Evolutionary conservation across 1,140 invertebrate genomes (phyloP).

Genomic region (Liolophura sinensis): DNA sequence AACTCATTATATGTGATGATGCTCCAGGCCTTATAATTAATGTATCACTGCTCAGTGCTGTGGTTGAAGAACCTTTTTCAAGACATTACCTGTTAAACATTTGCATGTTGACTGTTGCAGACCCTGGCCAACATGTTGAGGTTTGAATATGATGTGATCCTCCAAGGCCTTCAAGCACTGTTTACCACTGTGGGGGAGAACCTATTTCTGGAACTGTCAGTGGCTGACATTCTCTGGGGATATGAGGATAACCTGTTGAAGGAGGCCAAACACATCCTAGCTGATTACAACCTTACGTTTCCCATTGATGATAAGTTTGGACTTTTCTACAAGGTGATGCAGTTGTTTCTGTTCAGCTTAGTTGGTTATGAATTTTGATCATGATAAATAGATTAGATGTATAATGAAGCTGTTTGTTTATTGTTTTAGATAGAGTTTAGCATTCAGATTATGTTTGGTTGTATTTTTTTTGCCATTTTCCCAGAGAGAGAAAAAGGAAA

Average conservation of each 20-base stretch:
- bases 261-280: slow-evolving; percentile 13
- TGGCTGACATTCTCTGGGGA: slow-evolving; percentile 40
- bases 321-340: slow-evolving; percentile 36
- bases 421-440: background rate
- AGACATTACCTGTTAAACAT: too few species aligned
- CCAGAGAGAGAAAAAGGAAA: too few species aligned
- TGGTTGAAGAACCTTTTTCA: too few species aligned
- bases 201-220: slow-evolving; percentile 29
- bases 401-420: background rate
- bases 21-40: too few species aligned
- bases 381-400: background rate
- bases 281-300: slow-evolving; percentile 2
- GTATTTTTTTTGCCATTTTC: too few species aligned
- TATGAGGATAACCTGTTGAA: slow-evolving; percentile 37
- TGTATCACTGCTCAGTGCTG: too few species aligned
- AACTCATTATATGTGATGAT: too few species aligned
- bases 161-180: slow-evolving; percentile 20
- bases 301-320: slow-evolving; percentile 36
- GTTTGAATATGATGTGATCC: slow-evolving; percentile 17
- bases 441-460: too few species aligned
- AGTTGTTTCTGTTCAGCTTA: background rate
- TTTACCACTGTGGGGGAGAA: slow-evolving; percentile 18
- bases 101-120: slow-evolving; percentile 21
- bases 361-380: background rate
- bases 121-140: slow-evolving; percentile 29